phyloP scores from a whole-genome alignment of 2,113 vertebrate species.

The Rhizomys pruinosus region DNA sequence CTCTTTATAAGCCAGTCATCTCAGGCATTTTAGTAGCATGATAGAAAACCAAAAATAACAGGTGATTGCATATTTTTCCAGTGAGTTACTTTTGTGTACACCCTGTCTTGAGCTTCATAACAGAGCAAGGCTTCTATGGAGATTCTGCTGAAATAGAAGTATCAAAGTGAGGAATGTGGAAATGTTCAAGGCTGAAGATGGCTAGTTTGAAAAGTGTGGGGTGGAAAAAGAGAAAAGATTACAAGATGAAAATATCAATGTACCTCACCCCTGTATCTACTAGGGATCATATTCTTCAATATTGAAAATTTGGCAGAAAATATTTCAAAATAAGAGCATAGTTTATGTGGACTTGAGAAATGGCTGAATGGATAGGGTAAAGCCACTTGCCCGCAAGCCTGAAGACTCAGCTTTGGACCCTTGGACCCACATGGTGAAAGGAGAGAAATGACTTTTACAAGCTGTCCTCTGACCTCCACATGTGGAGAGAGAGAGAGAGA shows the following conservation, averaged over 20 bases:
- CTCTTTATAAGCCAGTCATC: neutral
- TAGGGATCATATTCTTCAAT: too few relatives aligned
- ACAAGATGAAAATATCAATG: neutral
- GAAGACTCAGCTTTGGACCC: too few relatives aligned
- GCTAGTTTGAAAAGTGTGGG: neutral
- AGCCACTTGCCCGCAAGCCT: too few relatives aligned
- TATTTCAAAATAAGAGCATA: neutral
- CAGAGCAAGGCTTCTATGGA: neutral
- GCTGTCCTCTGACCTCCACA: too few relatives aligned
- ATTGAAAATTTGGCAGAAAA: neutral
- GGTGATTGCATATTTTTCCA: neutral
- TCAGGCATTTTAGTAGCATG: neutral
- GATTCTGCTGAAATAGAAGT: neutral
- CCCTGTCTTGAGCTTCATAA: neutral
- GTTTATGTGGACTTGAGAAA: too few relatives aligned
- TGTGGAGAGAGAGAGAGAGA: too few relatives aligned
- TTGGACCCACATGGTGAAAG: too few relatives aligned
- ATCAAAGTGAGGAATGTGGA: neutral
- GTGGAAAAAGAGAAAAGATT: neutral
- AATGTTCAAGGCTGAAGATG: neutral
- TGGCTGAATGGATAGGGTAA: too few relatives aligned
- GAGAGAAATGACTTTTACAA: neutral
- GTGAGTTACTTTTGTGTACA: neutral
- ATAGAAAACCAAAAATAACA: neutral
- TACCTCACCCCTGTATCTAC: neutral